Evolutionary conservation across 2,113 vertebrate genomes (phyloP).

Genomic region (Noctilio leporinus): DNA sequence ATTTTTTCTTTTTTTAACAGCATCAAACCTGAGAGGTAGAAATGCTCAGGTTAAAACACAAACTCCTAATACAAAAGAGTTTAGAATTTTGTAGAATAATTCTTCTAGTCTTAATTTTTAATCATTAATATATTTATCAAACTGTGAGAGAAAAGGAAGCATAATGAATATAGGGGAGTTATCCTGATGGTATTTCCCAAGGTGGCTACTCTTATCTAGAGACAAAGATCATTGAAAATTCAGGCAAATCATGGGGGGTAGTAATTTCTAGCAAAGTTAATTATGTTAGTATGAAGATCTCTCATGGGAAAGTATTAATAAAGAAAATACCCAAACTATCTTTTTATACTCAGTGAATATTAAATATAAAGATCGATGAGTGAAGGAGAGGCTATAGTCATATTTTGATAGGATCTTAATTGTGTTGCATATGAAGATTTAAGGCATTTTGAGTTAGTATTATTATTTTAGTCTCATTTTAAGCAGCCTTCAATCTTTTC

Average conservation of each 20-base stretch:
- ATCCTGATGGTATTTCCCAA: slow-evolving; percentile 42
- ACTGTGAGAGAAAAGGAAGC: background rate
- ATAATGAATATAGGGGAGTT: slow-evolving; percentile 25
- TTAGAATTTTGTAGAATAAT: background rate
- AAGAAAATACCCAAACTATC: slow-evolving; percentile 70
- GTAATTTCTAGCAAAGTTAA: slow-evolving; percentile 70
- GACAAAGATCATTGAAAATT: slow-evolving; percentile 68
- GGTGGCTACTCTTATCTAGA: slow-evolving; percentile 49
- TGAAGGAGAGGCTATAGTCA: slow-evolving; percentile 32
- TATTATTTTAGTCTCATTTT: slow-evolving; percentile 18
- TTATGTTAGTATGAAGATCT: slow-evolving; percentile 69
- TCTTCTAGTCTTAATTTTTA: background rate
- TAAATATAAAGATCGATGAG: slow-evolving; percentile 59
- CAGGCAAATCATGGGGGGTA: slow-evolving; percentile 50
- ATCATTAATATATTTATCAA: background rate
- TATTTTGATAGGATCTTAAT: slow-evolving; percentile 66
- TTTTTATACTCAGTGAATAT: slow-evolving; percentile 57
- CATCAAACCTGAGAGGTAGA: background rate
- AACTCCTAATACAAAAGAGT: background rate
- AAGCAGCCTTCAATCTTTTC: background rate
- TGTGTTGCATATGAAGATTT: slow-evolving; percentile 25
- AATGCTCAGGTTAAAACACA: background rate
- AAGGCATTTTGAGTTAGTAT: slow-evolving; percentile 24
- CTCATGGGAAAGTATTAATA: slow-evolving; percentile 72
- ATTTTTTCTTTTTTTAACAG: background rate